Evolutionary conservation across 2,888 invertebrate species (phyloP).

Genomic region (Lagria hirta): DNA sequence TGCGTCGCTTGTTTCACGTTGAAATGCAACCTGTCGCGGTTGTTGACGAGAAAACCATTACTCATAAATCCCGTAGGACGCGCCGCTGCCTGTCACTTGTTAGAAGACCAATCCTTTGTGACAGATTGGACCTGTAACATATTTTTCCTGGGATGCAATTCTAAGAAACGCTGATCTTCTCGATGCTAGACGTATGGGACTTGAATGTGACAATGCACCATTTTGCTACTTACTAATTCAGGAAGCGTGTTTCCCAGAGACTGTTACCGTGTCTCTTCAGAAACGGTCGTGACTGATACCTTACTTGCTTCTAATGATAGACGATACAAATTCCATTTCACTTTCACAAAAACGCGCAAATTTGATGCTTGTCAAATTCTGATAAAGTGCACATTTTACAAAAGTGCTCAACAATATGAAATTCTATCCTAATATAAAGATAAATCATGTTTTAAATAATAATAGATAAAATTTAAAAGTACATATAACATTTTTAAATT

Average conservation of each 20-base stretch:
- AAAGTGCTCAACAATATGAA: too few species aligned
- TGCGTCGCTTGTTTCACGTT: constrained; percentile 11
- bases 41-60: constrained; percentile 50
- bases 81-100: constrained; percentile 51
- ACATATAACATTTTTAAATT: too few species aligned
- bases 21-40: constrained; percentile 29
- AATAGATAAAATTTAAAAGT: too few species aligned
- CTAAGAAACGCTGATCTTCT: constrained; percentile 34
- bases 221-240: constrained; percentile 43
- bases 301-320: constrained; percentile 1
- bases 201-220: constrained; percentile 25
- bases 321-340: not conserved
- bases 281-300: constrained; percentile 13
- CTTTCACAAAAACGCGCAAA: too few species aligned
- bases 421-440: too few species aligned
- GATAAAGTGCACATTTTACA: too few species aligned
- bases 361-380: too few species aligned
- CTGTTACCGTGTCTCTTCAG: constrained; percentile 8
- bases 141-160: constrained; percentile 47
- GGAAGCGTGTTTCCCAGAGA: constrained; percentile 17
- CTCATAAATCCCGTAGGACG: constrained; percentile 50
- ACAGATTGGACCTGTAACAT: constrained; percentile 51
- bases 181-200: constrained; percentile 20
- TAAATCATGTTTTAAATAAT: too few species aligned
- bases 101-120: constrained; percentile 52